Evolutionary conservation across 2,888 invertebrate species (phyloP).

Genomic region (Lucinisca nassula): DNA sequence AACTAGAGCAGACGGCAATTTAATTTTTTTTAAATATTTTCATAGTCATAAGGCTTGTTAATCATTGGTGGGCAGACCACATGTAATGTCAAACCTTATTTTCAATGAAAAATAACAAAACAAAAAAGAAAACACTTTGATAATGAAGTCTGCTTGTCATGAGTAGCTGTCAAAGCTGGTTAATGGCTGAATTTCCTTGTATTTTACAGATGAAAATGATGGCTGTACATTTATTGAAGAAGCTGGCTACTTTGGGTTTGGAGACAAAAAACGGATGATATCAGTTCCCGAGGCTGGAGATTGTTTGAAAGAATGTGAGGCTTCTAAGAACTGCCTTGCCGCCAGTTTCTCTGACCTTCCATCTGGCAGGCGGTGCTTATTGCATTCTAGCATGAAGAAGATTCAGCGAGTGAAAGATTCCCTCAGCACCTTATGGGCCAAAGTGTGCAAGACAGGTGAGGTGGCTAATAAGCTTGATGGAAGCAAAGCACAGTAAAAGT

Average conservation of each 20-base stretch:
- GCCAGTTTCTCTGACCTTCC: conserved; percentile 18
- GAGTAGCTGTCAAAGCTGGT: too few species aligned
- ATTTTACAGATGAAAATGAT: neutral
- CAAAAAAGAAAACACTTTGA: too few species aligned
- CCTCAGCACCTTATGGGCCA: conserved; percentile 6
- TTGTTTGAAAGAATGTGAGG: neutral
- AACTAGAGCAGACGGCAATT: too few species aligned
- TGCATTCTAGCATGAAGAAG: conserved; percentile 11
- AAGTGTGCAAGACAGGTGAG: conserved; percentile 16
- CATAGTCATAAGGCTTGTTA: too few species aligned
- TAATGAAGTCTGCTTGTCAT: too few species aligned
- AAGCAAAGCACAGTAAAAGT: too few species aligned
- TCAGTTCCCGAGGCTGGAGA: neutral
- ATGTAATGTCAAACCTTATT: too few species aligned
- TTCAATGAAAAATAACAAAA: too few species aligned
- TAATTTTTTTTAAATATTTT: too few species aligned
- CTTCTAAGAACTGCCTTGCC: neutral
- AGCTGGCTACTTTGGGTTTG: conserved; percentile 20
- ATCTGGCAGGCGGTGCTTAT: conserved; percentile 22
- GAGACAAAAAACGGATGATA: conserved; percentile 3
- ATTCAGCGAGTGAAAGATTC: neutral
- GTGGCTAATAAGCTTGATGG: too few species aligned
- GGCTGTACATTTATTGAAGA: conserved; percentile 15
- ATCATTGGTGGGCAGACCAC: too few species aligned
- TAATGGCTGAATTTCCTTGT: too few species aligned